These are phyloP conservation scores for Nowickia ferox DNA, from an alignment of 2,888 invertebrate genomes.

Conservation along the genomic window DNA sequence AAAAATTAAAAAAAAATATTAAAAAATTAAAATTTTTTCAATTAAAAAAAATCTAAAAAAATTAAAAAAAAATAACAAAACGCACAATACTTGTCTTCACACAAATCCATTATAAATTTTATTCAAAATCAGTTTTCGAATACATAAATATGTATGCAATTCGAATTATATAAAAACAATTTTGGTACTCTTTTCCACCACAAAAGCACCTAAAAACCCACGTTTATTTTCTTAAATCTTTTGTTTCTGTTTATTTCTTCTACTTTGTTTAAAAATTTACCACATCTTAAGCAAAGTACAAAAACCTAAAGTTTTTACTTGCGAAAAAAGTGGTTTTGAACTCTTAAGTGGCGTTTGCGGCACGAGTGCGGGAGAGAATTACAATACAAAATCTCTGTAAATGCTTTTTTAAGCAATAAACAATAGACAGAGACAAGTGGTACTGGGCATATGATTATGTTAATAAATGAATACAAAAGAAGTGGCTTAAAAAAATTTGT, in stretches of 20 bases:
- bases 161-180: neutral
- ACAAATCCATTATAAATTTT: too few relatives aligned
- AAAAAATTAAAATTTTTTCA: too few relatives aligned
- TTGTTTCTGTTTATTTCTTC: neutral
- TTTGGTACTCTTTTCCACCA: neutral
- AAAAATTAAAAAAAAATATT: too few relatives aligned
- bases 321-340: slow-evolving; percentile 46
- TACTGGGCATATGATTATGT: slow-evolving; percentile 55
- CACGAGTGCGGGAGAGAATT: slow-evolving; percentile 33
- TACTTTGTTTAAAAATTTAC: slow-evolving; percentile 23
- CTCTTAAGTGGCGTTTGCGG: slow-evolving; percentile 49
- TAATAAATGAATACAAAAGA: slow-evolving; percentile 45
- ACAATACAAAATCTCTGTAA: slow-evolving; percentile 42
- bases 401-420: slow-evolving; percentile 29
- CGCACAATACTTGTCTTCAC: too few relatives aligned
- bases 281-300: slow-evolving; percentile 27
- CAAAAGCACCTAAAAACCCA: slow-evolving; percentile 28
- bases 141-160: neutral
- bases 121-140: too few relatives aligned
- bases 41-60: too few relatives aligned
- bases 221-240: slow-evolving; percentile 30
- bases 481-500: slow-evolving; percentile 2
- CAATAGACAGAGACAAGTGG: slow-evolving; percentile 52
- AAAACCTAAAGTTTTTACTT: slow-evolving; percentile 8
- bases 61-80: too few relatives aligned